phyloP scores from a whole-genome alignment of 2,888 invertebrate species.

The Pegoplata infirma region DNA sequence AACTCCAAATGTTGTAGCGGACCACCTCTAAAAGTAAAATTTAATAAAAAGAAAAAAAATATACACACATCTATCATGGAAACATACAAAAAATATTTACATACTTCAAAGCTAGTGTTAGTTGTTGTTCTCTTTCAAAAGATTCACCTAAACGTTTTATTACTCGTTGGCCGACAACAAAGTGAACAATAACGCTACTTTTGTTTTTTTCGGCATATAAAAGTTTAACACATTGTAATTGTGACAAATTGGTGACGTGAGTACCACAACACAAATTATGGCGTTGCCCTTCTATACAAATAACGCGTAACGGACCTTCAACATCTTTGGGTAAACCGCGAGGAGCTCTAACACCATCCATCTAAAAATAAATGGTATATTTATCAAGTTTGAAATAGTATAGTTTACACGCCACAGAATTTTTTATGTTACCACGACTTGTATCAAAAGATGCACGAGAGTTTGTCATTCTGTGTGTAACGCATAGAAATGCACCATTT shows the following conservation, averaged over 20 bases:
- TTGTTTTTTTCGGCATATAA: constrained; percentile 86
- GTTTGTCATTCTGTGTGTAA: too few relatives aligned
- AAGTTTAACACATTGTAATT: constrained; percentile 84
- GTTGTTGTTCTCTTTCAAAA: constrained; percentile 83
- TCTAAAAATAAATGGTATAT: constrained; percentile 54
- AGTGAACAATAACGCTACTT: constrained; percentile 82
- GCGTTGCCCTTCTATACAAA: constrained; percentile 87
- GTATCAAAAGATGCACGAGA: too few relatives aligned
- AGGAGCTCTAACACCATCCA: constrained; percentile 72
- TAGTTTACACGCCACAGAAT: too few relatives aligned
- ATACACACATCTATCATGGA: not conserved
- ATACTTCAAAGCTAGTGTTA: constrained; percentile 86
- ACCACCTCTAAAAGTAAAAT: constrained; percentile 85
- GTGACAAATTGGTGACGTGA: constrained; percentile 87
- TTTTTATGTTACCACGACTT: too few relatives aligned
- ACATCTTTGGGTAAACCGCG: constrained; percentile 90
- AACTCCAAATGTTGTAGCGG: constrained; percentile 85
- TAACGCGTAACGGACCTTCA: constrained; percentile 85
- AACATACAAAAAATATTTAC: constrained; percentile 68
- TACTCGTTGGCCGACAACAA: constrained; percentile 86
- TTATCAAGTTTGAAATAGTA: too few relatives aligned
- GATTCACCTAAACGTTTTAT: constrained; percentile 81
- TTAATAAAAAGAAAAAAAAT: too few relatives aligned
- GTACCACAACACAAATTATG: constrained; percentile 93
- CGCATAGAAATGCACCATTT: too few relatives aligned